phyloP scores from a whole-genome alignment of 2,888 invertebrate genomes.

The Euspilapteryx auroguttella region DNA sequence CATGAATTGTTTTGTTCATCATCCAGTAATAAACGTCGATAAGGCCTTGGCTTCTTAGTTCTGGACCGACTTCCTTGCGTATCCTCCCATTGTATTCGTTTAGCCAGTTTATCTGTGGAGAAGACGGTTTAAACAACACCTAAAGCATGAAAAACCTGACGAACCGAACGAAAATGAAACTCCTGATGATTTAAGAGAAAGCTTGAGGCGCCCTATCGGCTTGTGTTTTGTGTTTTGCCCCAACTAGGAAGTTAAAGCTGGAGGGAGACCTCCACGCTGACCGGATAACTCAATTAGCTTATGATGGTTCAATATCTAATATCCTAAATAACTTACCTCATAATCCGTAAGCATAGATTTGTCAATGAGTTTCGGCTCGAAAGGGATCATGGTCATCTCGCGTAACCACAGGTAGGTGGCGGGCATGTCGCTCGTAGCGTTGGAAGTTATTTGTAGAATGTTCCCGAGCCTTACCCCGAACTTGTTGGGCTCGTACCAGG shows the following conservation, averaged over 20 bases:
- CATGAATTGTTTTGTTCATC: slow-evolving; percentile 75
- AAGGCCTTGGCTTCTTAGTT: slow-evolving; percentile 69
- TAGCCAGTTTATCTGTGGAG: slow-evolving; percentile 77
- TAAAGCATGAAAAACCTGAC: not conserved
- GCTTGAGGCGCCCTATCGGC: no score
- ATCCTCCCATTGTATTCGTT: slow-evolving; percentile 79
- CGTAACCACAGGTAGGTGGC: slow-evolving; percentile 70
- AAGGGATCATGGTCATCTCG: slow-evolving; percentile 84
- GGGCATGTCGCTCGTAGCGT: no score
- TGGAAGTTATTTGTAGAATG: slow-evolving; percentile 70
- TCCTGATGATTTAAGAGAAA: no score
- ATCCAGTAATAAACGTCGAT: slow-evolving; percentile 81
- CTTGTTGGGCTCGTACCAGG: slow-evolving; percentile 81
- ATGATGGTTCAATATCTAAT: no score
- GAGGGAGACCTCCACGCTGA: no score
- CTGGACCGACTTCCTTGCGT: slow-evolving; percentile 71
- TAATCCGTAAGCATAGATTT: slow-evolving; percentile 71
- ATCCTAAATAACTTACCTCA: slow-evolving; percentile 68
- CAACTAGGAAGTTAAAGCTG: no score
- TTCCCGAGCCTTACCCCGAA: slow-evolving; percentile 90
- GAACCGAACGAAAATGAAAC: no score
- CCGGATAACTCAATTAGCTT: no score
- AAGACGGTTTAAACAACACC: no score
- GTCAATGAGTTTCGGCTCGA: slow-evolving; percentile 84
- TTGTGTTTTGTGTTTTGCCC: not conserved